These are phyloP conservation scores for Trichomalopsis sarcophagae DNA, from an alignment of 1,140 invertebrate genomes.

Conservation along the genomic window DNA sequence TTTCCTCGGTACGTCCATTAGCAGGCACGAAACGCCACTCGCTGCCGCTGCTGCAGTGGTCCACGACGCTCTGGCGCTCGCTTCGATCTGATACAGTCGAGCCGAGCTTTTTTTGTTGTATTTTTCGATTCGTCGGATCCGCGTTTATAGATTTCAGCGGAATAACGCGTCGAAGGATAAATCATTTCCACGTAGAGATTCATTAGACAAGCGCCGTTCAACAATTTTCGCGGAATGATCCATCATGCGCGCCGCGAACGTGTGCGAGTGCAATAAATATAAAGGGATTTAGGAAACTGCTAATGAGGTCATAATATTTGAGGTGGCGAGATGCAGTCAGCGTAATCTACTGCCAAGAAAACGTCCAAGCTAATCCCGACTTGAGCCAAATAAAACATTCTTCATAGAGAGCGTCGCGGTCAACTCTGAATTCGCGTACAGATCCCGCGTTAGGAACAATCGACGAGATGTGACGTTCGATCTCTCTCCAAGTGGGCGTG, in stretches of 20 bases:
- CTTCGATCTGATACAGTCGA: background rate
- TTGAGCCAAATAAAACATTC: background rate
- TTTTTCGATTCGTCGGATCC: background rate
- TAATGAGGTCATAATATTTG: background rate
- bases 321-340: background rate
- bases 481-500: background rate
- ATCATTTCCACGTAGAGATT: background rate
- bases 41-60: background rate
- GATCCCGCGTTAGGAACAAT: background rate
- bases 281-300: conserved; percentile 7
- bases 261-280: conserved; percentile 6
- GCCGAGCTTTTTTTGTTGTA: background rate
- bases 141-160: background rate
- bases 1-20: conserved; percentile 34
- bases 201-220: no score
- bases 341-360: conserved; percentile 3
- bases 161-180: background rate
- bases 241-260: background rate
- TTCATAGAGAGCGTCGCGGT: background rate
- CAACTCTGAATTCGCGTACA: background rate
- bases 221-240: background rate
- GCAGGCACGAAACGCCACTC: background rate
- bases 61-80: background rate
- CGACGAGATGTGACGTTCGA: background rate
- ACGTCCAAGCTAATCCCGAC: background rate